Percentiles rank a stretch among this genome's conserved stretches.
Conservation (phyloP, 2,888 invertebrate species). For the Stenolophus ochropezus region DNA sequence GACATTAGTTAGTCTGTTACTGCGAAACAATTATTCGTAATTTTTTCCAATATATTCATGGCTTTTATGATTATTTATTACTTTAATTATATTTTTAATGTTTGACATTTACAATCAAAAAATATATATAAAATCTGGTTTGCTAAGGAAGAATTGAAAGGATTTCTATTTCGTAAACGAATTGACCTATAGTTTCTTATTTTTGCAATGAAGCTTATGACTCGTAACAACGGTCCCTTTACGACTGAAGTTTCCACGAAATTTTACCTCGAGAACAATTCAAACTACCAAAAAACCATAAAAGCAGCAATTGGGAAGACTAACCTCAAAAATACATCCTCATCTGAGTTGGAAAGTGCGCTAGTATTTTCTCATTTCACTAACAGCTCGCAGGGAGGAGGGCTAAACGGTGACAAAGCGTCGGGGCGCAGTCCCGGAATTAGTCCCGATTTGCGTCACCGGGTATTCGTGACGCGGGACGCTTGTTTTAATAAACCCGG, state of each 20-base stretch:
- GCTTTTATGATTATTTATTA: no score
- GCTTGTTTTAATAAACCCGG: neutral
- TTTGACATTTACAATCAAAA: no score
- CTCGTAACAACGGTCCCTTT: neutral
- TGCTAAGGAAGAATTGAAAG: no score
- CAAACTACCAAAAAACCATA: neutral
- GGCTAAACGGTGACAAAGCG: constrained; percentile 10
- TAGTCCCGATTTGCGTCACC: neutral
- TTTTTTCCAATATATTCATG: no score
- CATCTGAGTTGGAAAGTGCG: neutral
- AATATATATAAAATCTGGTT: no score
- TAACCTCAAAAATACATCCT: neutral
- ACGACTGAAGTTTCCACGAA: neutral
- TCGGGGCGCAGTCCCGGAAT: neutral
- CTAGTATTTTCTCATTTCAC: constrained; percentile 1
- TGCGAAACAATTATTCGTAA: no score
- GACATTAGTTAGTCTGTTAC: no score
- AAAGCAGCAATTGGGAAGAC: neutral
- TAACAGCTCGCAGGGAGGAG: neutral
- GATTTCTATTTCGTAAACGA: neutral
- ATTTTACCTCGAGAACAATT: neutral
- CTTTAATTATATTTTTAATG: no score
- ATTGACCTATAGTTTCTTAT: neutral
- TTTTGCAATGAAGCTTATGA: neutral
- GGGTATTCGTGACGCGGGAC: neutral